Base-by-base conservation (phyloP, 2,113 vertebrate species). In the Bubo bubo region DNA sequence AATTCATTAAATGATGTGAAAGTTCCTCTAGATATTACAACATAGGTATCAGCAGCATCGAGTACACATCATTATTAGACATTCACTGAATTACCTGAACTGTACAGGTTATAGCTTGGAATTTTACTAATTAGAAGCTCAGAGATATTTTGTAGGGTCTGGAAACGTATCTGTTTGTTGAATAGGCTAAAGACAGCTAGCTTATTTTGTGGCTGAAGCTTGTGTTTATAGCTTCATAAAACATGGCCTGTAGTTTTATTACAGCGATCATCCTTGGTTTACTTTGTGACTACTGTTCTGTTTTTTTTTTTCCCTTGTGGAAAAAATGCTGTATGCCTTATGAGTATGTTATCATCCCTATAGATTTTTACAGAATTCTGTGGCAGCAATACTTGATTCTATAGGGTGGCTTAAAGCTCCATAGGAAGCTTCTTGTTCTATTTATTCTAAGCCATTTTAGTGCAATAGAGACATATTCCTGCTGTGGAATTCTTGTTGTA, bases 161-260 rank as follows among this genome's bases (percentile, higher is more conserved):
- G 62, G 30, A 90, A 91, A 73, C 1, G 0, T 47, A 32, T 41
- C 24, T 71, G 8, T 66, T 53, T 62, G 39, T 30, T 72, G 50
- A 45, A 10, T 4, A 94, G 30, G 59, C 47, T 82, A 52, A 87
- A 86, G 64, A 60, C 39, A 92, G 47, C 12, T 34, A 67, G 17
- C 21, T 68, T 82, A 28, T 80, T 88, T 88, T 81, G 55, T 41
- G 35, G 32, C 47, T 85, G 86, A 91, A 75, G 11, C 45, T 83
- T 60, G 24, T 94, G 60, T 68, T 96, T 95, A 83, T 55, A 60
- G 81, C 55, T 76, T 58, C 87, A 91, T 95, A 93, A 96, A 97
- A 79, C 32, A 63, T n/a, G 27, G 14, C 18, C 30, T 81, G 21
- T 81, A 79, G 67, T 85, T 95, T 97, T 93, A 91, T 89, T 89